A percentile compares a stretch with the other conserved stretches of the same genome.
Evolutionary conservation across 2,797 vertebrate species (phyloP).

Genomic region (Oreochromis mossambicus): DNA sequence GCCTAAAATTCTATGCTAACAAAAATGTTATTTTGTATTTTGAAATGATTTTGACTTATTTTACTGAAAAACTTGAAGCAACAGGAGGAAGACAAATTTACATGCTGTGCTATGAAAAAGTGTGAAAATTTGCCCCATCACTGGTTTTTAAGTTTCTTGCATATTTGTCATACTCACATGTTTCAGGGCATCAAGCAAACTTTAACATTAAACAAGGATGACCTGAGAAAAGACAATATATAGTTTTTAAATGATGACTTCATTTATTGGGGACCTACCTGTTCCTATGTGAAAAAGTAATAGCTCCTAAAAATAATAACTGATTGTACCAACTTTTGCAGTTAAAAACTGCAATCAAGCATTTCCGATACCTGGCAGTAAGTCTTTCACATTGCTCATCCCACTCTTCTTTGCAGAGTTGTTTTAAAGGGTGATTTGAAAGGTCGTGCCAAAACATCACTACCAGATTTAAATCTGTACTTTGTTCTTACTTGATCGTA

Average conservation of each 20-base stretch:
- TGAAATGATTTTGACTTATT: not conserved
- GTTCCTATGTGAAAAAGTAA: not conserved
- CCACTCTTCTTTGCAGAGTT: not conserved
- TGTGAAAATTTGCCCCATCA: not conserved
- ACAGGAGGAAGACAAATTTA: not conserved
- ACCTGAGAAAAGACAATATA: not conserved
- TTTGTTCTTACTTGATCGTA: too few relatives aligned
- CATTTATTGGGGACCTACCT: not conserved
- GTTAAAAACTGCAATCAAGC: not conserved
- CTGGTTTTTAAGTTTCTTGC: not conserved
- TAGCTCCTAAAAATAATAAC: not conserved
- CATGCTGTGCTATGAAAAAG: not conserved
- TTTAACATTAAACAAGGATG: not conserved
- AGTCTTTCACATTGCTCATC: rapidly evolving
- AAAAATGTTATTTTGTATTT: not conserved
- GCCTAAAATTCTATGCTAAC: not conserved
- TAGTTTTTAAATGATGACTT: not conserved
- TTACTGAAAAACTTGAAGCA: not conserved
- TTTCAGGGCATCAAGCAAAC: not conserved
- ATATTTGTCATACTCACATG: not conserved
- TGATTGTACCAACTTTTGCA: not conserved
- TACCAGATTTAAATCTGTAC: too few relatives aligned
- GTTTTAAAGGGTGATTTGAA: not conserved
- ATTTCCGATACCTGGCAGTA: not conserved
- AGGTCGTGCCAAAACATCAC: not conserved